These are phyloP conservation scores for Pandion haliaetus DNA, from an alignment of 2,113 vertebrate species.

Conservation along the genomic window DNA sequence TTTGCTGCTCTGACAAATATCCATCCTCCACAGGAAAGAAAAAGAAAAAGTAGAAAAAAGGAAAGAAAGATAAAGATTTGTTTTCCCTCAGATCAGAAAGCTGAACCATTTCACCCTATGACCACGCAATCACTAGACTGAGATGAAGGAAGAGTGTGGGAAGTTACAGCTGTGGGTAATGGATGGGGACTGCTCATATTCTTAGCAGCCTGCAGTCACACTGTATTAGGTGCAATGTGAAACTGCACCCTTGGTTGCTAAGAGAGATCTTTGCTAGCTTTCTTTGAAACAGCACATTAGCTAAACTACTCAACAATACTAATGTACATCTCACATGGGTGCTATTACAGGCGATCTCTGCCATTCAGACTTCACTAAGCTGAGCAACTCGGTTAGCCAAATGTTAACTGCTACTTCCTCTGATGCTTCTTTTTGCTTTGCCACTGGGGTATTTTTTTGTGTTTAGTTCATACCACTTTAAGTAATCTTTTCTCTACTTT, in stretches of 20 bases:
- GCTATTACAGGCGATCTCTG: not conserved
- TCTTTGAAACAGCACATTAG: not conserved
- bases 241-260: constrained; percentile 54
- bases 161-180: constrained; percentile 10
- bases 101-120: not conserved
- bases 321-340: not conserved
- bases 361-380: not conserved
- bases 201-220: constrained; percentile 39
- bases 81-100: not conserved
- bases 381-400: not conserved
- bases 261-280: constrained; percentile 17
- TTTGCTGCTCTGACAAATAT: not conserved
- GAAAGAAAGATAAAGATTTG: not conserved
- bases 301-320: not conserved
- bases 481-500: not conserved
- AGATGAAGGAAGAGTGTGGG: constrained; percentile 46
- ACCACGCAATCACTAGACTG: not conserved
- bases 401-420: not conserved
- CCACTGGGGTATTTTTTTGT: not conserved
- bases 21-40: not conserved
- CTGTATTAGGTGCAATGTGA: constrained; percentile 34
- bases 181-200: constrained; percentile 20
- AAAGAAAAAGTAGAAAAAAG: not conserved
- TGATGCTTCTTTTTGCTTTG: not conserved
- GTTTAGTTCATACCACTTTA: not conserved